Conservation (phyloP, 2,888 invertebrate species). For the Spodoptera exigua region DNA sequence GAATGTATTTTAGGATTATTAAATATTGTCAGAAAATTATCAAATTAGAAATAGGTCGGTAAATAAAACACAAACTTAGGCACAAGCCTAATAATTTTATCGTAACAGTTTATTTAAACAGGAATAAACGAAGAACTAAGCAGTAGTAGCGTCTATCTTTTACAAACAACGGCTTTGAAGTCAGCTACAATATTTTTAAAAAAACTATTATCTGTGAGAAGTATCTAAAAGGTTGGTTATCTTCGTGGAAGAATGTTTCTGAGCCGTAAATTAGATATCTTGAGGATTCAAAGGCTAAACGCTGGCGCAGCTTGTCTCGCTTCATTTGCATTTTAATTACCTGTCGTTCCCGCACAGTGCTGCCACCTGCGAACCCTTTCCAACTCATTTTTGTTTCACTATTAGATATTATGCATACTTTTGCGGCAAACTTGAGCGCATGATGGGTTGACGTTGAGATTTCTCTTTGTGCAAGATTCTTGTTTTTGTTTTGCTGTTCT, state of each 20-base stretch:
- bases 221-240: slow-evolving; percentile 31
- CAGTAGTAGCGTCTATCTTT: not conserved
- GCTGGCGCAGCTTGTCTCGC: slow-evolving; percentile 60
- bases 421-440: slow-evolving; percentile 27
- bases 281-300: slow-evolving; percentile 55
- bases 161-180: slow-evolving; percentile 15
- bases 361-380: slow-evolving; percentile 70
- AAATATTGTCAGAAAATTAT: too few relatives aligned
- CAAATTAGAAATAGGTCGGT: too few relatives aligned
- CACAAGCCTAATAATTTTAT: too few relatives aligned
- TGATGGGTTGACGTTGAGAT: slow-evolving; percentile 2
- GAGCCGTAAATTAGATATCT: slow-evolving; percentile 51
- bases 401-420: slow-evolving; percentile 69
- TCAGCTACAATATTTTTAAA: slow-evolving; percentile 11
- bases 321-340: slow-evolving; percentile 87
- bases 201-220: slow-evolving; percentile 14
- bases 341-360: slow-evolving; percentile 69
- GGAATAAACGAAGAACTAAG: not conserved
- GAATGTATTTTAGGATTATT: slow-evolving; percentile 18
- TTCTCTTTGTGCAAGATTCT: slow-evolving; percentile 6
- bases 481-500: not conserved
- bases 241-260: slow-evolving; percentile 28
- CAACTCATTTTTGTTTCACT: slow-evolving; percentile 62
- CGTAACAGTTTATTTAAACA: too few relatives aligned
- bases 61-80: too few relatives aligned